A percentile compares a stretch with the other conserved stretches of the same genome.
phyloP scores from a whole-genome alignment of 2,113 vertebrate genomes.

The Cheilinus undulatus region DNA sequence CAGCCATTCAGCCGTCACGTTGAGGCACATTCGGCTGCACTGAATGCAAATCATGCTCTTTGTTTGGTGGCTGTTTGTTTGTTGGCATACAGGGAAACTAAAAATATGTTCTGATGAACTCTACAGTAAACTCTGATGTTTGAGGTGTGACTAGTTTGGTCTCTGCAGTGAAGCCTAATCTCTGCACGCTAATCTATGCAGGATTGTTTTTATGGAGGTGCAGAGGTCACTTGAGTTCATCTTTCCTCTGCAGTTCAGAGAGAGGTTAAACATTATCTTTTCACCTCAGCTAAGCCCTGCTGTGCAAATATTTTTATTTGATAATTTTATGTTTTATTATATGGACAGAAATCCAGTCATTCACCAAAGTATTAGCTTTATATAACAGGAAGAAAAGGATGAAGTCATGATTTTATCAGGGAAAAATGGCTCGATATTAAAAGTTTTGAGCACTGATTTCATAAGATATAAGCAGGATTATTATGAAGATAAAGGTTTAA shows the following conservation, averaged over 20 bases:
- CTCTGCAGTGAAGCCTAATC: background rate
- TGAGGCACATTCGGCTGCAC: constrained; percentile 9
- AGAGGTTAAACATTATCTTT: background rate
- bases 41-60: constrained; percentile 35
- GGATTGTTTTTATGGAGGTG: constrained; percentile 13
- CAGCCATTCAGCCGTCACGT: constrained; percentile 34
- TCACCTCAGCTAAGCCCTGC: too few species aligned
- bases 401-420: too few species aligned
- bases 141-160: background rate
- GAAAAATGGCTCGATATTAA: too few species aligned
- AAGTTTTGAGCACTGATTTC: too few species aligned
- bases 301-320: background rate
- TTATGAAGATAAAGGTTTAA: too few species aligned
- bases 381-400: too few species aligned
- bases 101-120: background rate
- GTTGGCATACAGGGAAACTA: background rate
- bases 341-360: too few species aligned
- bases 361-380: too few species aligned
- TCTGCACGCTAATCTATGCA: constrained; percentile 22
- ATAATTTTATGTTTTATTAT: too few species aligned
- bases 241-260: background rate
- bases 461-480: too few species aligned
- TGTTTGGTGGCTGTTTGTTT: constrained; percentile 19
- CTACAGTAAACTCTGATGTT: background rate
- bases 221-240: constrained; percentile 56